A percentile compares a stretch with the other conserved stretches of the same genome.
Evolutionary conservation across 2,888 invertebrate species (phyloP).

Genomic region (Thera britannica): DNA sequence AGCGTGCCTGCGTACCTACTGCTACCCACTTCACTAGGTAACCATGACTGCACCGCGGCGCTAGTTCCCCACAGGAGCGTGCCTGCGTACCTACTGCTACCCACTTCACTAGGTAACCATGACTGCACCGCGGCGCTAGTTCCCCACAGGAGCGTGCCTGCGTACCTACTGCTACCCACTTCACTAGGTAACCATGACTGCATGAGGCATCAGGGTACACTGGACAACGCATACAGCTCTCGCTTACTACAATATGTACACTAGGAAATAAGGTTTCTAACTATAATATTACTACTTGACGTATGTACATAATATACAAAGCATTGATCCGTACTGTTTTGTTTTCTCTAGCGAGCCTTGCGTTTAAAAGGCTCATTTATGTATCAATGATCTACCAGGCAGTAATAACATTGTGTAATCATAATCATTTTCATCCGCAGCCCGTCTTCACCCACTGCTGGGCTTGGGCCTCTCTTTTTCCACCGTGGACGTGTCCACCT

Average conservation of each 20-base stretch:
- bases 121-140: neutral
- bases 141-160: neutral
- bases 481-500: too few relatives aligned
- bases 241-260: neutral
- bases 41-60: too few relatives aligned
- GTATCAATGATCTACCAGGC: too few relatives aligned
- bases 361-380: too few relatives aligned
- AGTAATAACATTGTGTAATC: too few relatives aligned
- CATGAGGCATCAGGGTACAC: neutral
- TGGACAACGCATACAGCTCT: slow-evolving; percentile 11
- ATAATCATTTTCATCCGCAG: too few relatives aligned
- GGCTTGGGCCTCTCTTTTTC: too few relatives aligned
- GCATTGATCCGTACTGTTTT: too few relatives aligned
- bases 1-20: neutral
- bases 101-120: neutral
- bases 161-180: neutral
- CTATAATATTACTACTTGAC: neutral
- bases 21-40: neutral
- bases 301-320: too few relatives aligned
- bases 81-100: neutral
- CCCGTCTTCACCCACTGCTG: too few relatives aligned
- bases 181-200: neutral
- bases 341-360: too few relatives aligned
- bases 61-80: neutral
- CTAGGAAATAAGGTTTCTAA: neutral